Percentiles rank a stretch among this genome's conserved stretches.
Evolutionary conservation across 2,888 invertebrate species (phyloP).

Genomic region (Drosophila prostipennis): DNA sequence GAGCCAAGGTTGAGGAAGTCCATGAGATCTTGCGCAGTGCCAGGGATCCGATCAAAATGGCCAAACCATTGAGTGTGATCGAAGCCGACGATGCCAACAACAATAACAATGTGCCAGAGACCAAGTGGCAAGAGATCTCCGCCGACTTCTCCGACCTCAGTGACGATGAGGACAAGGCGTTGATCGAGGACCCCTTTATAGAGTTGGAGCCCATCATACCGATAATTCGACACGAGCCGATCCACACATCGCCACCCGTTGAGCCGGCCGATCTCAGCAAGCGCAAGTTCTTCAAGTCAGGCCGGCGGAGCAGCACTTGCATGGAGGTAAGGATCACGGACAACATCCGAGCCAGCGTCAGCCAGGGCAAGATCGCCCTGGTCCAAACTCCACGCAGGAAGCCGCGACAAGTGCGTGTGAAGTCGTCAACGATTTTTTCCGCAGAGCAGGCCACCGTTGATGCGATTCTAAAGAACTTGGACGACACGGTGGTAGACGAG

Average conservation of each 20-base stretch:
- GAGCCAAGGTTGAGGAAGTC: slow-evolving; percentile 77
- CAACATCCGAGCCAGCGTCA: slow-evolving; percentile 79
- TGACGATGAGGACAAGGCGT: slow-evolving; percentile 8
- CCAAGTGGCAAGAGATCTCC: slow-evolving; percentile 6
- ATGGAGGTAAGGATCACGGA: slow-evolving; percentile 82
- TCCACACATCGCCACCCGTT: slow-evolving; percentile 23
- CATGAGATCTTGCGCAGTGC: slow-evolving; percentile 77
- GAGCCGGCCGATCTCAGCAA: slow-evolving; percentile 48
- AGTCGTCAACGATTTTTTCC: slow-evolving; percentile 73
- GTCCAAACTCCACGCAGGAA: slow-evolving; percentile 57
- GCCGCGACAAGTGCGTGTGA: slow-evolving; percentile 54
- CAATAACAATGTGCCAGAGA: slow-evolving; percentile 40
- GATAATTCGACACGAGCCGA: slow-evolving; percentile 51
- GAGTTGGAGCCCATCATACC: slow-evolving; percentile 69
- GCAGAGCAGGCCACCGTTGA: slow-evolving; percentile 82
- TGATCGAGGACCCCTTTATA: slow-evolving; percentile 22
- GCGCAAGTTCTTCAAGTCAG: slow-evolving; percentile 82
- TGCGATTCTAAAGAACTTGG: slow-evolving; percentile 81
- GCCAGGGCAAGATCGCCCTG: slow-evolving; percentile 77
- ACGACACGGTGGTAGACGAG: slow-evolving; percentile 73
- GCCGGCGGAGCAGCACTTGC: slow-evolving; percentile 63
- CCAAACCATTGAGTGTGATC: slow-evolving; percentile 75
- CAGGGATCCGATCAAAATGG: slow-evolving; percentile 82
- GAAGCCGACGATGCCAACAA: slow-evolving; percentile 56
- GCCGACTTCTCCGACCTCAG: slow-evolving; percentile 71